Conservation (phyloP, 1,140 invertebrate genomes). For the Monomorium pharaonis region DNA sequence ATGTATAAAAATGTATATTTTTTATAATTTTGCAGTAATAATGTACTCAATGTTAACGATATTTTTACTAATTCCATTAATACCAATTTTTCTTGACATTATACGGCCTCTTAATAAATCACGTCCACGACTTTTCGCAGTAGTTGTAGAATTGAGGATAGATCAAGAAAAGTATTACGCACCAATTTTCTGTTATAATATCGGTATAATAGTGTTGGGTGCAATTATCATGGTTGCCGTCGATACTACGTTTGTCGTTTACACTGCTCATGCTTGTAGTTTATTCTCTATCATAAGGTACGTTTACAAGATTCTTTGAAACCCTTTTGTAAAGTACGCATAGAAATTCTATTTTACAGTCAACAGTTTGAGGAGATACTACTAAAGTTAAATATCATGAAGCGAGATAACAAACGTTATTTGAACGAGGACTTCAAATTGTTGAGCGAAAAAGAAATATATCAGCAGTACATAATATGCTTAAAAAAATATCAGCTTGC, state of each 20-base stretch:
- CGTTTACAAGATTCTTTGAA: not conserved
- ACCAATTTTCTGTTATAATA: not conserved
- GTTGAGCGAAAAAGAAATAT: not conserved
- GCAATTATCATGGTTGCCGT: not conserved
- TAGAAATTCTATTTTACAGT: not conserved
- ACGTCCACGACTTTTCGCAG: not conserved
- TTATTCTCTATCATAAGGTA: slow-evolving; percentile 5
- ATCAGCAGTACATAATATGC: not conserved
- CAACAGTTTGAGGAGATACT: not conserved
- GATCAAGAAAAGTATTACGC: not conserved
- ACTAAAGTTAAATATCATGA: not conserved
- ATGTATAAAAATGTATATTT: not conserved
- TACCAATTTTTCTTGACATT: not conserved
- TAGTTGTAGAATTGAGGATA: not conserved
- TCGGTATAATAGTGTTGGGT: not conserved
- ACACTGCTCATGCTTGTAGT: not conserved
- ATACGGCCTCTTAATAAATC: not conserved
- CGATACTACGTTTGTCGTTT: not conserved
- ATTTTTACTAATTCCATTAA: not conserved
- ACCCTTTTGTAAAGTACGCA: not conserved
- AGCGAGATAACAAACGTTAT: not conserved
- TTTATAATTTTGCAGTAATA: not conserved
- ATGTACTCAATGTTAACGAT: not conserved
- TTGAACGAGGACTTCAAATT: not conserved
- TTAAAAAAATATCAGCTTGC: slow-evolving; percentile 1